These are phyloP conservation scores for Narcine bancroftii DNA, from an alignment of 2,113 vertebrate species.

Conservation along the genomic window DNA sequence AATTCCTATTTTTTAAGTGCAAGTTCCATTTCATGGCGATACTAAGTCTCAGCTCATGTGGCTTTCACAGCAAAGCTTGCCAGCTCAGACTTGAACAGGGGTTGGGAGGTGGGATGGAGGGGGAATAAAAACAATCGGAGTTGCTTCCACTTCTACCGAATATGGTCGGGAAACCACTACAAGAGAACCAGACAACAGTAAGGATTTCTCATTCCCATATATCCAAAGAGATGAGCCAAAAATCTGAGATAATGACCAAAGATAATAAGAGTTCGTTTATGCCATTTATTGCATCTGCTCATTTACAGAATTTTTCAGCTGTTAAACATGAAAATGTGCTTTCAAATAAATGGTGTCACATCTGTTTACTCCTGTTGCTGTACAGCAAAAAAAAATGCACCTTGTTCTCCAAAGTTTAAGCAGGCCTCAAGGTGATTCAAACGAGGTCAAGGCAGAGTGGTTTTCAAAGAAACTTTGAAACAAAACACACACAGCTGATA, in stretches of 20 bases:
- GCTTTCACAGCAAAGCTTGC: neutral
- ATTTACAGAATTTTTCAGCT: constrained; percentile 13
- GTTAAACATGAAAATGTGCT: constrained; percentile 30
- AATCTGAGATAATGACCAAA: neutral
- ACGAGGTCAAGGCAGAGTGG: neutral
- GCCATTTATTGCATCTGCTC: constrained; percentile 13
- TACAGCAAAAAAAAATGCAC: neutral
- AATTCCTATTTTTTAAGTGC: neutral
- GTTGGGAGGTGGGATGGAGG: no score
- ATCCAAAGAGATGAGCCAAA: constrained; percentile 18
- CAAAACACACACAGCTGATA: neutral
- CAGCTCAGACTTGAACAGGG: neutral
- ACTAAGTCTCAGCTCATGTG: neutral
- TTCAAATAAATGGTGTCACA: constrained; percentile 9
- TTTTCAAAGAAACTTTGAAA: neutral
- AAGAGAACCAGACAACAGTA: neutral
- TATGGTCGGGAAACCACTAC: neutral
- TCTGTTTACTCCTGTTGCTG: neutral
- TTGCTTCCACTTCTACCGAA: neutral
- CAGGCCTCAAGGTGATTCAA: constrained; percentile 16
- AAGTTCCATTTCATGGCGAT: neutral
- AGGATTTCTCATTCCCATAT: constrained; percentile 7
- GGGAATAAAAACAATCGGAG: neutral
- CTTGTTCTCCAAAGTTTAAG: neutral
- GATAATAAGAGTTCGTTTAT: constrained; percentile 22